A percentile compares a stretch with the other conserved stretches of the same genome.
Conservation (phyloP, 2,113 vertebrate genomes). For the Phainopepla nitens region DNA sequence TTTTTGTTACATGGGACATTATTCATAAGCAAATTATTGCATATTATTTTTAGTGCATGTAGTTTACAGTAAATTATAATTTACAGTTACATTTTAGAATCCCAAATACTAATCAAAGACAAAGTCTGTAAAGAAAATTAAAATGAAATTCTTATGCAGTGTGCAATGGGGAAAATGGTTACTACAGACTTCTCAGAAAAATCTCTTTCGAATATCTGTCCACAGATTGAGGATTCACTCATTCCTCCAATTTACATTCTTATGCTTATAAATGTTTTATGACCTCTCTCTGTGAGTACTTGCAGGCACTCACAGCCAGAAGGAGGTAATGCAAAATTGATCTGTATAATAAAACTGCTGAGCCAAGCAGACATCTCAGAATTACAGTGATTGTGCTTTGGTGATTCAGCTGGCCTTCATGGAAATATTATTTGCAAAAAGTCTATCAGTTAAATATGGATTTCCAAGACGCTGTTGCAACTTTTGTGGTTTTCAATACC, state of each 20-base stretch:
- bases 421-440: conserved; percentile 47
- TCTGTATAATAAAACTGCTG: conserved; percentile 89
- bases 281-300: conserved; percentile 79
- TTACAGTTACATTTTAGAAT: neutral
- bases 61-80: neutral
- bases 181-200: conserved; percentile 70
- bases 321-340: conserved; percentile 92
- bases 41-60: neutral
- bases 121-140: conserved; percentile 47
- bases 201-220: conserved; percentile 67
- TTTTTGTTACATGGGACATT: neutral
- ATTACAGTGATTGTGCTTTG: conserved; percentile 77
- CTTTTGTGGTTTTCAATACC: neutral
- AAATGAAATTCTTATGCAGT: conserved; percentile 66
- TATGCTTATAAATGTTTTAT: conserved; percentile 89
- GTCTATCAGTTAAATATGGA: neutral
- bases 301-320: conserved; percentile 81
- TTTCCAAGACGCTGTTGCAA: neutral
- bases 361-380: conserved; percentile 79
- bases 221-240: conserved; percentile 77
- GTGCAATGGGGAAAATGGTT: conserved; percentile 64
- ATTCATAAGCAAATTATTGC: neutral
- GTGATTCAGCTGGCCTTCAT: conserved; percentile 59
- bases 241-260: conserved; percentile 81
- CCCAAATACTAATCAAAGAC: neutral